Percentiles rank a stretch among this genome's conserved stretches.
Evolutionary conservation across 2,113 vertebrate genomes (phyloP).

Genomic region (Vicugna pacos): DNA sequence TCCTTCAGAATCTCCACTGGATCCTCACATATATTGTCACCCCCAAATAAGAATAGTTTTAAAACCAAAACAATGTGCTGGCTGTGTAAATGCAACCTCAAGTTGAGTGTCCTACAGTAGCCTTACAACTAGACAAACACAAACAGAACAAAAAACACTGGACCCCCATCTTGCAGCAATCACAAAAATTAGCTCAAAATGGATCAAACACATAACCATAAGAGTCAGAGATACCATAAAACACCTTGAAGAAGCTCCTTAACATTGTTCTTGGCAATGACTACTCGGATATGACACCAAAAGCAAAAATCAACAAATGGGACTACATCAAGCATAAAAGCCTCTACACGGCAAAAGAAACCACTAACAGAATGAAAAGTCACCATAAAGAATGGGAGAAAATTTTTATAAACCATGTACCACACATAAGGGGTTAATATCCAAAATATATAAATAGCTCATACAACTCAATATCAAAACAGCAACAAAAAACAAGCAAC

Average conservation of each 20-base stretch:
- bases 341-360: neutral
- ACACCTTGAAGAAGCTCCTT: neutral
- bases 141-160: neutral
- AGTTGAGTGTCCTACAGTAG: neutral
- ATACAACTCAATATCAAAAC: neutral
- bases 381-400: neutral
- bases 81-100: neutral
- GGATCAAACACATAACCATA: neutral
- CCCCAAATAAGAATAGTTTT: neutral
- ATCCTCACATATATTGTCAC: neutral
- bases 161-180: neutral
- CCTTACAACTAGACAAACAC: neutral
- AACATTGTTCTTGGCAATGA: neutral
- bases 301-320: neutral
- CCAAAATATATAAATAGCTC: neutral
- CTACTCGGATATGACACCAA: neutral
- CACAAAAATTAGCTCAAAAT: neutral
- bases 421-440: neutral
- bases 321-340: neutral
- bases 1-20: neutral
- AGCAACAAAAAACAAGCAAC: neutral
- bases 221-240: neutral
- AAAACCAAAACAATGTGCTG: neutral
- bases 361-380: neutral
- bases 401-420: neutral